Percentiles rank a stretch among this genome's conserved stretches.
Conservation (phyloP, 2,113 vertebrate genomes). For the Brachionichthys hirsutus region DNA sequence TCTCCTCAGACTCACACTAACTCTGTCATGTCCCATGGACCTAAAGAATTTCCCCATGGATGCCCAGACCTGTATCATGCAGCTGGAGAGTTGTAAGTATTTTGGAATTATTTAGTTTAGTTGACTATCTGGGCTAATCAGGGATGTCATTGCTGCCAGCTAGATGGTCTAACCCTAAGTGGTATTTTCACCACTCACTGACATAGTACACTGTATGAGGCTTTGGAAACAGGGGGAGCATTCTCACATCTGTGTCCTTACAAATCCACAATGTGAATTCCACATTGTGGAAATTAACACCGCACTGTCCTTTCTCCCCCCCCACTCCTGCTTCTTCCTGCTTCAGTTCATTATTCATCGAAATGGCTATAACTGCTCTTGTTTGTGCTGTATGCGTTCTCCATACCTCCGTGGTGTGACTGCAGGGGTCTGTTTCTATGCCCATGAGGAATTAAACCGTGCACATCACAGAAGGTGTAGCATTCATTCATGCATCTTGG, state of each 20-base stretch:
- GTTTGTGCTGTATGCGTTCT: conserved; percentile 7
- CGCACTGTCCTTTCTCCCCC: neutral
- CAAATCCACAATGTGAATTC: conserved; percentile 1
- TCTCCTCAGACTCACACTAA: conserved; percentile 86
- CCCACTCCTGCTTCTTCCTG: conserved; percentile 3
- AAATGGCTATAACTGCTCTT: conserved; percentile 8
- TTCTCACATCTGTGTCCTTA: neutral
- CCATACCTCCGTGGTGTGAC: conserved; percentile 9
- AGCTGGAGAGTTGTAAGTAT: conserved; percentile 96
- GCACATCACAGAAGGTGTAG: conserved; percentile 6
- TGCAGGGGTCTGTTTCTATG: neutral
- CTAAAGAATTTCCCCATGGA: conserved; percentile 99
- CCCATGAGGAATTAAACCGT: conserved; percentile 2
- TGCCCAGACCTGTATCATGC: conserved; percentile 98
- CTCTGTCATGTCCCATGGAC: conserved; percentile 96
- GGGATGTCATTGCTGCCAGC: too few relatives aligned
- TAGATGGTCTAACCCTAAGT: too few relatives aligned
- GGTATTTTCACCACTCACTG: too few relatives aligned
- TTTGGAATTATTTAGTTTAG: too few relatives aligned
- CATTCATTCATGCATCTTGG: neutral
- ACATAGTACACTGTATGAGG: neutral
- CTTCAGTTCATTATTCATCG: conserved; percentile 34
- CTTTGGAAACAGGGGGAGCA: too few relatives aligned
- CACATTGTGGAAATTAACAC: conserved; percentile 27
- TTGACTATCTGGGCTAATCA: too few relatives aligned